Evolutionary conservation across 2,113 vertebrate genomes (phyloP), one percentile per base, ranked within the genome.

Genomic region (Numenius arquata): DNA sequence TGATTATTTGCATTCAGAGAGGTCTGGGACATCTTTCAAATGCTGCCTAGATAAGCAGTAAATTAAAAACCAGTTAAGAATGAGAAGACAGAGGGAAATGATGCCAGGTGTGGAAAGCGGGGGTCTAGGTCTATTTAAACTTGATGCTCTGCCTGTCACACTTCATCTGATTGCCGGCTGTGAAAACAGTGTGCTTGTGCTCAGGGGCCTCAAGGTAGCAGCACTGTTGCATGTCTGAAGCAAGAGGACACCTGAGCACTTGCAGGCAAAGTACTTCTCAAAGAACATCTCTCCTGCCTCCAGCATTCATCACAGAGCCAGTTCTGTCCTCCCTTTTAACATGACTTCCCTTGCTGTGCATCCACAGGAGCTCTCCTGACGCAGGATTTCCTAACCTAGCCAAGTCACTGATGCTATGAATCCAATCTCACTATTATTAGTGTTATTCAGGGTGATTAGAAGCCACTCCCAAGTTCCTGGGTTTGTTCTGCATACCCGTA

Each of bases 61-160:
- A 88, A 92, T 97, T 90, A 90, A 95, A 93, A 95, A 40, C n/a
- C 43, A 56, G 70, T 72, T 87, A 92, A 82, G 79, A 79, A 17
- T 0, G 43, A 71, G 88, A 74, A 82, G 81, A n/a, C 61, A 40
- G 61, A 85, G 47, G 47, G 80, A 85, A 79, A 68, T 40, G 52
- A 68, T 78, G 95, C 66, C 89, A 94, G 81, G 63, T 94, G 87
- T 91, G 74, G 48, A 66, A 48, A 75, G 62, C 5, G 1, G 85
- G 20, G 50, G 78, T 21, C 74, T 76, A 59, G 74, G 11, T 85
- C 86, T 68, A 61, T 55, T 92, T 61, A 62, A 86, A 67, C 45
- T 58, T 18, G 79, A 13, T 77, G 41, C 81, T 94, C 70, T 76
- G 85, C 85, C 72, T 74, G 52, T 95, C 83, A 86, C 66, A 20